Evolutionary conservation across 2,113 vertebrate species (phyloP), one percentile per base, ranked within the genome.

Genomic region (Sterrhoptilus dennistouni): DNA sequence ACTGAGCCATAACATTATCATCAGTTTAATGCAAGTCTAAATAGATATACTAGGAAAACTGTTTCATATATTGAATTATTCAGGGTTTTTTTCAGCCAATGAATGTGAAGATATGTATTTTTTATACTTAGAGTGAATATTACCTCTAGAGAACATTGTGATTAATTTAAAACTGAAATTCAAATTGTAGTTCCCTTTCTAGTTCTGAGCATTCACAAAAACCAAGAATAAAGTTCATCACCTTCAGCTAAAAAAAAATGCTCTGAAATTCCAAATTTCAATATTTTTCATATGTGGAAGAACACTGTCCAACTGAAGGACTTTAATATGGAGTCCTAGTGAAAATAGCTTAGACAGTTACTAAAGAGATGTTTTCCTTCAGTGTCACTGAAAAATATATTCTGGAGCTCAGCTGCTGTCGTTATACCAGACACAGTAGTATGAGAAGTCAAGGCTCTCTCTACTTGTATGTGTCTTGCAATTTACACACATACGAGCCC

Each of bases 401-500:
- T 65, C 82, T 83, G 63, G 45, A 52, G 31, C 49, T 44, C 23
- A 61, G 12, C 14, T 84, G 59, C 22, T 81, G 44, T 70, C 33
- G n/a, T 89, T 44, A 7, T 15, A 42, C 9, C 35, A 59, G 53
- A 50, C 0, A 0, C 25, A 42, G 50, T 47, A 54, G 25, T 13
- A 20, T 0, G 0, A 79, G 22, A 59, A 52, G 19, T 49, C 38
- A n/a, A n/a, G 17, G 4, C 24, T 33, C 24, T 70, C 36, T 57
- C 29, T 54, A 11, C 20, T n/a, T 35, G 5, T 35, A 22, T 24
- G 8, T 52, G 9, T 57, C 36, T n/a, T 70, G 40, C 14, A 42
- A 0, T 6, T 5, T 15, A 35, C 28, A n/a, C 5, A 5, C 2
- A 3, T 0, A 0, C 2, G 8, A 72, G 25, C 15, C 23, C 5